Percentiles rank a stretch among this genome's conserved stretches.
Conservation (phyloP, 2,113 vertebrate species). For the Laticauda laticaudata region DNA sequence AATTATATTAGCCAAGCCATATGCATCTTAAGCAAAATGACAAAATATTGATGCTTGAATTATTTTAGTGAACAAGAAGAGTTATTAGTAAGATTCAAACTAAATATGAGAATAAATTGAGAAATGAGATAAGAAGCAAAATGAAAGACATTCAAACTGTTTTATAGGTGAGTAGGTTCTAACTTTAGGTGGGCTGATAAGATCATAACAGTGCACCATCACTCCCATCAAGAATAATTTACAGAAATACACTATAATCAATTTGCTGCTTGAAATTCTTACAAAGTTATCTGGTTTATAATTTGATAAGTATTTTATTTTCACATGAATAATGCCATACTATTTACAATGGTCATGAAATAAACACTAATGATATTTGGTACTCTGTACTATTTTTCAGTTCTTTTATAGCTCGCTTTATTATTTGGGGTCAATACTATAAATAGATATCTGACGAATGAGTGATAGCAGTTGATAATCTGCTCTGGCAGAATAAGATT, state of each 20-base stretch:
- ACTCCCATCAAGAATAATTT: not conserved
- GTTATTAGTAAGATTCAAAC: not conserved
- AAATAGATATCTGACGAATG: not conserved
- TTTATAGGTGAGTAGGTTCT: not conserved
- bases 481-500: not conserved
- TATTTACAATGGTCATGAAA: not conserved
- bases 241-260: not conserved
- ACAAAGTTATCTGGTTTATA: not conserved
- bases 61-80: not conserved
- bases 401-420: not conserved
- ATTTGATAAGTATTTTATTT: not conserved
- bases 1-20: slow-evolving; percentile 22
- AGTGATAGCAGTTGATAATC: not conserved
- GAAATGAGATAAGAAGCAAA: not conserved
- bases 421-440: not conserved
- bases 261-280: not conserved
- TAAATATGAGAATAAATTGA: not conserved
- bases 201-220: not conserved
- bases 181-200: not conserved
- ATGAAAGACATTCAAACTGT: not conserved
- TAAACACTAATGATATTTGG: not conserved
- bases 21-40: slow-evolving; percentile 15
- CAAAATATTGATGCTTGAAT: slow-evolving; percentile 16
- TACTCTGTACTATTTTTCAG: not conserved
- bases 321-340: not conserved